phyloP scores from a whole-genome alignment of 2,797 vertebrate genomes.

The Thamnophis elegans region DNA sequence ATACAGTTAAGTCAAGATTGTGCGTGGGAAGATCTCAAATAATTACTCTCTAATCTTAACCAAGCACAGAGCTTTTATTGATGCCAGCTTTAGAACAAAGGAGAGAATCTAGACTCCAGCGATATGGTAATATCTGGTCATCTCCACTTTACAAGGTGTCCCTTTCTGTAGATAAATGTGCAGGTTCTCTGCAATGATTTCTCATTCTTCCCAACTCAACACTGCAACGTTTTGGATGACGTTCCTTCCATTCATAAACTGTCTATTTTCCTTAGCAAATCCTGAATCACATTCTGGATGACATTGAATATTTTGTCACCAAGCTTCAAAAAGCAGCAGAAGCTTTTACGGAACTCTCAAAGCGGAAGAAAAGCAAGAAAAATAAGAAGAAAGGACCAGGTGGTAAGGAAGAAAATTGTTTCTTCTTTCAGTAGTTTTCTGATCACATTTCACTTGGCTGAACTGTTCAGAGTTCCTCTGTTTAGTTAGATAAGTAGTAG shows the following conservation, averaged over 20 bases:
- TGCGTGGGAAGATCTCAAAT: conserved; percentile 13
- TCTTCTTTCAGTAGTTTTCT: not conserved
- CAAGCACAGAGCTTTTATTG: conserved; percentile 28
- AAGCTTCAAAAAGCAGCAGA: conserved; percentile 94
- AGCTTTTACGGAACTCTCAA: conserved; percentile 86
- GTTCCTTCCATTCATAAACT: conserved; percentile 3
- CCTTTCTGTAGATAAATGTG: conserved; percentile 3
- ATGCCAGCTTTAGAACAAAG: not conserved
- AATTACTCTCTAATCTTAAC: conserved; percentile 17
- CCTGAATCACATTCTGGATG: conserved; percentile 95
- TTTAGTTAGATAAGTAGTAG: not conserved
- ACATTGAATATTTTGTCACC: conserved; percentile 92
- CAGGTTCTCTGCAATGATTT: not conserved
- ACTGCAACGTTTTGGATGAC: not conserved
- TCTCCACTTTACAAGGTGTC: not conserved
- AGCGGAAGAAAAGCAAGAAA: conserved; percentile 89
- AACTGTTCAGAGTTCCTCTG: not conserved
- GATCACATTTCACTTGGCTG: not conserved
- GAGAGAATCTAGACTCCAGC: conserved; percentile 8
- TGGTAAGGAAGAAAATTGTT: conserved; percentile 70
- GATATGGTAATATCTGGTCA: conserved; percentile 22
- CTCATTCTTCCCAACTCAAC: conserved; percentile 12
- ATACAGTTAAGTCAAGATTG: not conserved
- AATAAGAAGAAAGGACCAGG: conserved; percentile 89
- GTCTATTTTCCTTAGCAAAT: conserved; percentile 81